phyloP scores from a whole-genome alignment of 2,797 vertebrate genomes.

The Neostethus bicornis region DNA sequence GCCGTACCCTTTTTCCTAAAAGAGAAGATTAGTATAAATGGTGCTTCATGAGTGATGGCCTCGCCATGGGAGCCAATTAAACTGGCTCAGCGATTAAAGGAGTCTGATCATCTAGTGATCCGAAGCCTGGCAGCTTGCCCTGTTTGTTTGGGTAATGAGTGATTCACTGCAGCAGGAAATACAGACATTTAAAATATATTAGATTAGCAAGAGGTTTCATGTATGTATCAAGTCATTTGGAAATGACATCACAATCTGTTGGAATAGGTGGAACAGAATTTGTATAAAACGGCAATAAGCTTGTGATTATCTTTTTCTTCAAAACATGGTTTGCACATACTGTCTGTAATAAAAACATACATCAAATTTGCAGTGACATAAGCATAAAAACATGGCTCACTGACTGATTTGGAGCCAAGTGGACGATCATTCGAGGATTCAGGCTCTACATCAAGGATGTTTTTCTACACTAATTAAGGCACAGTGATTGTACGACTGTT shows the following conservation, averaged over 20 bases:
- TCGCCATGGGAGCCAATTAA: conserved; percentile 76
- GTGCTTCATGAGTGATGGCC: conserved; percentile 63
- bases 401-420: conserved; percentile 13
- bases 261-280: conserved; percentile 10
- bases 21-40: conserved; percentile 59
- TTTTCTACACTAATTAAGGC: conserved; percentile 50
- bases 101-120: conserved; percentile 59
- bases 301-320: neutral
- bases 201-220: conserved; percentile 22
- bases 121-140: conserved; percentile 36
- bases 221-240: conserved; percentile 19
- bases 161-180: conserved; percentile 25
- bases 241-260: conserved; percentile 17
- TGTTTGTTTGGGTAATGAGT: conserved; percentile 34
- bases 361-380: conserved; percentile 2
- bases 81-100: conserved; percentile 62
- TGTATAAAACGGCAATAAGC: neutral
- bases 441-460: conserved; percentile 29
- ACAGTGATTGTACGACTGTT: conserved; percentile 51
- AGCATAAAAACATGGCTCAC: neutral
- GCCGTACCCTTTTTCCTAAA: conserved; percentile 26
- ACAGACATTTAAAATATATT: conserved; percentile 30
- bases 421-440: conserved; percentile 16
- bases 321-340: neutral
- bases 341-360: neutral